phyloP scores from a whole-genome alignment of 2,113 vertebrate genomes.

The Hyperoodon ampullatus region DNA sequence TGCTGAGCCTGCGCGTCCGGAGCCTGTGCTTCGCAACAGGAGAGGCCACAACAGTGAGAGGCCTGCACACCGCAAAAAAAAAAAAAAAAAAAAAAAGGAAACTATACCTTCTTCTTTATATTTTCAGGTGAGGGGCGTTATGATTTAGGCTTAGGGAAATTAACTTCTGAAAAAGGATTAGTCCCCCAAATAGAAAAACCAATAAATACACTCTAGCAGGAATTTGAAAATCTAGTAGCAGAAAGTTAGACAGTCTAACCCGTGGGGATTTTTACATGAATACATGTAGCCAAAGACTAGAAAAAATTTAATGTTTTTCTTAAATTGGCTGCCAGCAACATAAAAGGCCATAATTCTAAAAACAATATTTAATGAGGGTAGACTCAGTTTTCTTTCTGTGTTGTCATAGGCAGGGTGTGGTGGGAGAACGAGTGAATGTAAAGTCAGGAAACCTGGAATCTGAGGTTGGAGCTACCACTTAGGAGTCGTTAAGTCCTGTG shows the following conservation, averaged over 20 bases:
- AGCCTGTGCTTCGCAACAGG: no score
- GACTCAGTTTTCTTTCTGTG: not conserved
- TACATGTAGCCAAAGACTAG: not conserved
- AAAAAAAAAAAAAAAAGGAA: not conserved
- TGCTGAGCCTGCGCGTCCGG: no score
- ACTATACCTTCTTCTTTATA: not conserved
- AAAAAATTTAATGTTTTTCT: not conserved
- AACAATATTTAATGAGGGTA: not conserved
- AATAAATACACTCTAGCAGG: not conserved
- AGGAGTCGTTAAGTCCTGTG: not conserved
- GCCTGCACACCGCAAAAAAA: no score
- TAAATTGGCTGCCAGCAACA: not conserved
- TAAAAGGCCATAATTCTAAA: not conserved
- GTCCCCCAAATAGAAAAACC: not conserved
- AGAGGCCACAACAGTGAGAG: no score
- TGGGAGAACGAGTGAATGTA: not conserved
- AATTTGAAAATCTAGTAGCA: not conserved
- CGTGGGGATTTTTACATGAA: not conserved
- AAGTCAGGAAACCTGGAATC: not conserved
- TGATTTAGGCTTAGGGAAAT: not conserved
- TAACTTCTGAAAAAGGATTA: not conserved
- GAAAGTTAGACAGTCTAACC: not conserved
- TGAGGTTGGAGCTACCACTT: not conserved
- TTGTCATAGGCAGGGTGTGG: not conserved
- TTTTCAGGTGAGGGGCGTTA: fast-evolving